Evolutionary conservation across 1,140 invertebrate genomes (phyloP).

Genomic region (roundworm (Caenorhabditis elegans)): DNA sequence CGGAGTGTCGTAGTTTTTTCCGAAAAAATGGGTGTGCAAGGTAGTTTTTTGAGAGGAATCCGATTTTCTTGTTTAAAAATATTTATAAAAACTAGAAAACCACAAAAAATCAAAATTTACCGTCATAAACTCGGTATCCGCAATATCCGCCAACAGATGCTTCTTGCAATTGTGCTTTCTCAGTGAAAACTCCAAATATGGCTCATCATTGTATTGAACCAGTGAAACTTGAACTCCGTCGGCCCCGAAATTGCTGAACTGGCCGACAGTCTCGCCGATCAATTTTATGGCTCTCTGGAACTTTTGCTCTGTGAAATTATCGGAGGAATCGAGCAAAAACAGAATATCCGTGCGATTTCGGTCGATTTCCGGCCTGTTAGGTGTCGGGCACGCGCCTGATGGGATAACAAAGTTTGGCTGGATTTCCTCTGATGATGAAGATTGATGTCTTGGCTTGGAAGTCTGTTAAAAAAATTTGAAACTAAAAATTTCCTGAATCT

Average conservation of each 20-base stretch:
- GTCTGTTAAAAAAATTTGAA: conserved; percentile 25
- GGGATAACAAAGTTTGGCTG: conserved; percentile 30
- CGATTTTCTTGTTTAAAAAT: no score
- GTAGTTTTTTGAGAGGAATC: no score
- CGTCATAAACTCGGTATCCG: conserved; percentile 56
- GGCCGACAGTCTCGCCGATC: conserved; percentile 55
- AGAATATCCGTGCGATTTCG: conserved; percentile 50
- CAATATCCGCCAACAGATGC: conserved; percentile 54
- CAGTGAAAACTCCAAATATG: conserved; percentile 60
- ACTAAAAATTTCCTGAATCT: no score
- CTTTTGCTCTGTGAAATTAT: conserved; percentile 44
- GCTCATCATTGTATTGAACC: conserved; percentile 58
- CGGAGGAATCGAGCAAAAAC: conserved; percentile 59
- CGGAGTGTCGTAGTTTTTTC: no score
- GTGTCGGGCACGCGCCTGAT: conserved; percentile 45
- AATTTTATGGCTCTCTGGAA: conserved; percentile 52
- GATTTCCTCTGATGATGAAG: conserved; percentile 17
- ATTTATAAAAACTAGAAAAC: no score
- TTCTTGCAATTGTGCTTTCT: conserved; percentile 58
- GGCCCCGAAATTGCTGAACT: conserved; percentile 58
- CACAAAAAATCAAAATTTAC: neutral
- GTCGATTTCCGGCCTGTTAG: conserved; percentile 42
- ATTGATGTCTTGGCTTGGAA: neutral
- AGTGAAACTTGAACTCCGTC: conserved; percentile 60
- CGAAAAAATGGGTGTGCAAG: no score